Percentiles rank a stretch among this genome's conserved stretches.
Conservation (phyloP, 2,888 invertebrate species). For the Panorpa germanica region DNA sequence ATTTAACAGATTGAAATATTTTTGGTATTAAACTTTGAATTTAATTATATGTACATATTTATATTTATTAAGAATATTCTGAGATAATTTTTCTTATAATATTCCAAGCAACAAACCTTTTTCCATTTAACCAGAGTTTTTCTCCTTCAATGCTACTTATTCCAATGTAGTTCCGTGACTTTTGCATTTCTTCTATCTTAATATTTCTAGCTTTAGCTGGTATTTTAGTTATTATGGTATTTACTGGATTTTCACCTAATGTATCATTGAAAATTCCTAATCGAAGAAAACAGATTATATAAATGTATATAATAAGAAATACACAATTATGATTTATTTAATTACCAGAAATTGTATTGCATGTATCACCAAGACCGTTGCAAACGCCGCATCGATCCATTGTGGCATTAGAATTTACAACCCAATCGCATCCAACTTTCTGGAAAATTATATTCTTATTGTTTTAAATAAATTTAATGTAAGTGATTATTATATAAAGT, state of each 20-base stretch:
- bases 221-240: conserved; percentile 46
- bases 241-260: too few relatives aligned
- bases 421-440: conserved; percentile 86
- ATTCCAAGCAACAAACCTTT: conserved; percentile 31
- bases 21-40: not conserved
- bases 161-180: conserved; percentile 64
- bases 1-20: conserved; percentile 10
- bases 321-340: conserved; percentile 30
- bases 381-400: conserved; percentile 79
- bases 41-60: conserved; percentile 5
- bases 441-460: conserved; percentile 29
- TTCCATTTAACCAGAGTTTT: conserved; percentile 60
- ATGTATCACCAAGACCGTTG: conserved; percentile 65
- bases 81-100: conserved; percentile 1
- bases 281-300: too few relatives aligned
- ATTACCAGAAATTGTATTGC: conserved; percentile 44
- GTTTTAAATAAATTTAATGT: conserved; percentile 6
- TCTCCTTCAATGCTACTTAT: conserved; percentile 48
- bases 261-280: too few relatives aligned
- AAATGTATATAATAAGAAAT: too few relatives aligned
- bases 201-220: conserved; percentile 68
- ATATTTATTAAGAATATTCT: conserved; percentile 2
- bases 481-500: not conserved
- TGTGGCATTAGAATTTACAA: conserved; percentile 54
- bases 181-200: conserved; percentile 51